Evolutionary conservation across 2,797 vertebrate genomes (phyloP).

Genomic region (Oophaga sylvatica): DNA sequence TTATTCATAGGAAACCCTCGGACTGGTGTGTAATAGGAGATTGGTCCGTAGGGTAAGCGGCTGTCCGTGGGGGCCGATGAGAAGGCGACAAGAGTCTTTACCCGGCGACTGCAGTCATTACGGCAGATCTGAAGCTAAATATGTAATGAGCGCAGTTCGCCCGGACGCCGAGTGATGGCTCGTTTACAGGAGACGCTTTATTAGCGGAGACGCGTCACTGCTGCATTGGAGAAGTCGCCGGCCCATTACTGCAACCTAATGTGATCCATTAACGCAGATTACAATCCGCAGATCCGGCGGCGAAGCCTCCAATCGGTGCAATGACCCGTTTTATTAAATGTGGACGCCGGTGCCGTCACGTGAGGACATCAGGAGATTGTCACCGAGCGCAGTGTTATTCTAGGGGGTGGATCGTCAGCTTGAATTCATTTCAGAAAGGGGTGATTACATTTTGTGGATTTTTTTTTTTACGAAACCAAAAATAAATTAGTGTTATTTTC

Average conservation of each 20-base stretch:
- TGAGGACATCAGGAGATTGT: conserved; percentile 9
- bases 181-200: conserved; percentile 33
- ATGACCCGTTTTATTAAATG: conserved; percentile 56
- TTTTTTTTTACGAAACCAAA: no score
- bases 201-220: conserved; percentile 44
- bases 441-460: no score
- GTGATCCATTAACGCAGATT: conserved; percentile 54
- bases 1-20: conserved; percentile 22
- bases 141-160: conserved; percentile 41
- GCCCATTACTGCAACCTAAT: conserved; percentile 58
- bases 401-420: background rate
- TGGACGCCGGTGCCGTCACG: background rate
- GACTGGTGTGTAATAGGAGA: background rate
- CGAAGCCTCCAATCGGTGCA: conserved; percentile 26
- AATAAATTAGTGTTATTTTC: no score
- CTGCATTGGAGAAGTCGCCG: conserved; percentile 41
- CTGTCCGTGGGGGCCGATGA: conserved; percentile 4
- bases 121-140: conserved; percentile 33
- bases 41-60: background rate
- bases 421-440: no score
- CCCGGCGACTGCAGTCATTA: background rate
- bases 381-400: background rate
- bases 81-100: background rate
- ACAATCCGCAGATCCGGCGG: conserved; percentile 39
- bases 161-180: conserved; percentile 15